Conservation (phyloP, 2,888 invertebrate genomes). For the Hofmannophila pseudospretella region DNA sequence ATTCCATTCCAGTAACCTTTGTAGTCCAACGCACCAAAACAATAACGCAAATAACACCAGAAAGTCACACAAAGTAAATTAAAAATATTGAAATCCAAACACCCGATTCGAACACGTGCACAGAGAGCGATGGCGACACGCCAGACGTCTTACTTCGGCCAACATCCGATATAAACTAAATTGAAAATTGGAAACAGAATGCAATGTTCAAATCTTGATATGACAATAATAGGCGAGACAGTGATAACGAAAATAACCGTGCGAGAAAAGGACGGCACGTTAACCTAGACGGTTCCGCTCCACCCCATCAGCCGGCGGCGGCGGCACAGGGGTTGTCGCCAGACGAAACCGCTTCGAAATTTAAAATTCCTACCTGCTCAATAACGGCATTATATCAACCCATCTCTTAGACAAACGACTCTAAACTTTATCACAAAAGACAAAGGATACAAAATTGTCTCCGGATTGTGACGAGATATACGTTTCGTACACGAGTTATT, state of each 20-base stretch:
- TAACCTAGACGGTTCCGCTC: conserved; percentile 59
- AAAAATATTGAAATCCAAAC: conserved; percentile 26
- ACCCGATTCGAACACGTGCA: conserved; percentile 57
- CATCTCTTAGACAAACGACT: conserved; percentile 27
- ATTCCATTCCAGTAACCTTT: conserved; percentile 52
- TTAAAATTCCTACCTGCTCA: conserved; percentile 64
- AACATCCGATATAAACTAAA: conserved; percentile 77
- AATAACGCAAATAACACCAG: conserved; percentile 22
- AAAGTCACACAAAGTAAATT: no score
- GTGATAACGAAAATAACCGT: conserved; percentile 42
- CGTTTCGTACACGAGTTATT: conserved; percentile 29
- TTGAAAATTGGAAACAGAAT: conserved; percentile 77
- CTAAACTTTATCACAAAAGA: conserved; percentile 38
- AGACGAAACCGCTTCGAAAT: conserved; percentile 66
- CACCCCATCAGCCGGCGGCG: conserved; percentile 64
- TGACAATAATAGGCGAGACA: conserved; percentile 75
- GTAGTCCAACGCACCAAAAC: conserved; percentile 25
- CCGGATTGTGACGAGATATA: conserved; percentile 30
- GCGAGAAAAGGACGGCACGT: conserved; percentile 45
- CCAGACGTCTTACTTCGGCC: conserved; percentile 71
- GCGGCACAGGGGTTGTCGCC: conserved; percentile 73
- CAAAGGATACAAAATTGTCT: conserved; percentile 28
- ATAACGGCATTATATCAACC: conserved; percentile 35
- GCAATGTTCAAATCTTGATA: conserved; percentile 75
- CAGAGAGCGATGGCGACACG: conserved; percentile 51